Base-by-base conservation (phyloP, 2,888 invertebrate species). In the Cheilosia impressa region DNA sequence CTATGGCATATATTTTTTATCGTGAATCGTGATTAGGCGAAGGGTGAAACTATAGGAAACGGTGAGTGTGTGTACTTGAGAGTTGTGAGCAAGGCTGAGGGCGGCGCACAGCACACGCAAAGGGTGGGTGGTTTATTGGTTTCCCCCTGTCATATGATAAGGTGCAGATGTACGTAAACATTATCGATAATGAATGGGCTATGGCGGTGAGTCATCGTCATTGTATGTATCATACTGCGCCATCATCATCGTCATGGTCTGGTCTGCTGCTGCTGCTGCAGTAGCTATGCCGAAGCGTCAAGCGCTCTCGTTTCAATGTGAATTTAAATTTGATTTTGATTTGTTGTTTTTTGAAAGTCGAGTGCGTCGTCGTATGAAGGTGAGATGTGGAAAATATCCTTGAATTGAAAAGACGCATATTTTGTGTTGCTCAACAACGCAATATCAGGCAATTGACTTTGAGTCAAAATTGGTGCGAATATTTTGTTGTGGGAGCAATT, bases 161-260 rank as follows among this genome's bases (percentile, higher is more conserved):
- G 76, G 80, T 85, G 71, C 81, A 85, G 85, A 85, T 85, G 85
- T 80, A 76, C 81, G 60, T 68, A 57, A 76, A 81, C 62, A 72
- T 72, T 81, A 85, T 81, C 68, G 76, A 68, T 71, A 71, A 65
- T 69, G 73, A 79, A 84, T 58, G 68, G 68, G 73, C 68, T 68
- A 24, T 73, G 58, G 41, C 53, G 75, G 45, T 85, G 85, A 85
- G 81, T 85, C 85, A 85, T 84, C 73, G 43, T 47, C 34, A 57
- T 58, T 63, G 15, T 68, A 38, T 38, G 38, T 38, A 13, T 38
- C 38, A 38, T 38, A 57, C 83, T 83, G 79, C 83, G 83, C 83
- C 69, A 72, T 57, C 71, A 52, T 71, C 71, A 38, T 57, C 68
- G 45, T 72, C 63, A 62, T 53, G 65, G 45, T 50, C 66, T 65